A percentile compares a stretch with the other conserved stretches of the same genome.
These are phyloP conservation scores for Nemotelus pantherinus DNA, from an alignment of 2,888 invertebrate species.

Conservation along the genomic window DNA sequence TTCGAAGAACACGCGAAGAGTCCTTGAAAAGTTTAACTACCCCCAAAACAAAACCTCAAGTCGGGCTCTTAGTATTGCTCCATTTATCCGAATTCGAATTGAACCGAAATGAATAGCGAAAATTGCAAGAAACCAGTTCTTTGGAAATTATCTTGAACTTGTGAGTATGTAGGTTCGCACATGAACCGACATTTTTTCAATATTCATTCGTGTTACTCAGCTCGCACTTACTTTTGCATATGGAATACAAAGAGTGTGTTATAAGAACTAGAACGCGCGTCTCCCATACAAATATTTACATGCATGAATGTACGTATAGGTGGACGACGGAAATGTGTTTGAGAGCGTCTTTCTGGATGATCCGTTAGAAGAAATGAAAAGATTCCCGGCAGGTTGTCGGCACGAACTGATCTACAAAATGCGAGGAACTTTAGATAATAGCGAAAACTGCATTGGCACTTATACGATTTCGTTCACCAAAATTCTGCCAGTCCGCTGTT, in stretches of 20 bases:
- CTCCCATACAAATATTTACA: background rate
- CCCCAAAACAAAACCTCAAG: conserved; percentile 10
- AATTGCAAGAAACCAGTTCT: background rate
- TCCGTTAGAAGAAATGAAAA: too few relatives aligned
- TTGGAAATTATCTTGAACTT: background rate
- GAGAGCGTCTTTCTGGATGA: too few relatives aligned
- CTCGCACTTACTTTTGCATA: conserved; percentile 1
- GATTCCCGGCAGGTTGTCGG: too few relatives aligned
- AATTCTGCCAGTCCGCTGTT: background rate
- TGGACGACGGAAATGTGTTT: background rate
- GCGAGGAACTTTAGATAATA: too few relatives aligned
- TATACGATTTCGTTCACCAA: too few relatives aligned
- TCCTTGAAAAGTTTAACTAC: conserved; percentile 40
- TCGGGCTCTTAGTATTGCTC: conserved; percentile 2
- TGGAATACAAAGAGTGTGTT: background rate
- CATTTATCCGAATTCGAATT: background rate
- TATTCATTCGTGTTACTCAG: conserved; percentile 4
- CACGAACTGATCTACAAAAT: too few relatives aligned
- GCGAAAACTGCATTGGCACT: too few relatives aligned
- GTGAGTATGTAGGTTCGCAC: background rate
- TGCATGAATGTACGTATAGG: background rate
- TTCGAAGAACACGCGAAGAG: conserved; percentile 2
- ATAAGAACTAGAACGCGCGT: conserved; percentile 12
- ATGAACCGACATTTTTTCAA: conserved; percentile 10
- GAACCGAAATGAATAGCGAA: background rate